These are phyloP conservation scores for Belonocnema kinseyi DNA, from an alignment of 1,140 invertebrate species.

Conservation along the genomic window DNA sequence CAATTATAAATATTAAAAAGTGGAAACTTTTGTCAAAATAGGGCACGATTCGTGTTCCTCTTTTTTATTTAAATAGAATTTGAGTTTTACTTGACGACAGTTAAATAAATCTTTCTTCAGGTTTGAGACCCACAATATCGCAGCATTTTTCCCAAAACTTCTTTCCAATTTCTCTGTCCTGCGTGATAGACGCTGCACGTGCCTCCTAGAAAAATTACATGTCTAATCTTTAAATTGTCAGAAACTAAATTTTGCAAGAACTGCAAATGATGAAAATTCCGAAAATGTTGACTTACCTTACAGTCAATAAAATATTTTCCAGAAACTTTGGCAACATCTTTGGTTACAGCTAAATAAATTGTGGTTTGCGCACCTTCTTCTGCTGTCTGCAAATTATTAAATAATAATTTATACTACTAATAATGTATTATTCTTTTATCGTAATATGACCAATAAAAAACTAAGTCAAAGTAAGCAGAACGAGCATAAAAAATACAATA, in stretches of 20 bases:
- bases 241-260: too few species aligned
- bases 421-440: too few species aligned
- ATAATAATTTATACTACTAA: neutral
- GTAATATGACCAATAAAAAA: too few species aligned
- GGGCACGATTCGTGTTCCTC: too few species aligned
- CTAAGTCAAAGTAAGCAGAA: too few species aligned
- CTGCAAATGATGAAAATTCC: neutral
- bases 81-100: neutral
- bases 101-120: constrained; percentile 9
- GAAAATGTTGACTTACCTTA: constrained; percentile 74
- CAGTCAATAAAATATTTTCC: constrained; percentile 93
- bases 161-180: neutral
- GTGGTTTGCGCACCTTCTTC: constrained; percentile 88
- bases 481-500: too few species aligned
- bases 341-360: constrained; percentile 85
- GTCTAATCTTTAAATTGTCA: too few species aligned
- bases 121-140: constrained; percentile 1
- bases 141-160: constrained; percentile 17
- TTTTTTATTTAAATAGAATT: too few species aligned
- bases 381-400: constrained; percentile 80
- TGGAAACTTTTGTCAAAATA: too few species aligned
- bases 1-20: too few species aligned
- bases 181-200: neutral
- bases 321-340: constrained; percentile 82
- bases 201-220: neutral